A percentile compares a stretch with the other conserved stretches of the same genome.
Evolutionary conservation across 30 jellyfish, hydroid and myxozoan genomes (phyloP).

Genomic region (Hydra vulgaris): DNA sequence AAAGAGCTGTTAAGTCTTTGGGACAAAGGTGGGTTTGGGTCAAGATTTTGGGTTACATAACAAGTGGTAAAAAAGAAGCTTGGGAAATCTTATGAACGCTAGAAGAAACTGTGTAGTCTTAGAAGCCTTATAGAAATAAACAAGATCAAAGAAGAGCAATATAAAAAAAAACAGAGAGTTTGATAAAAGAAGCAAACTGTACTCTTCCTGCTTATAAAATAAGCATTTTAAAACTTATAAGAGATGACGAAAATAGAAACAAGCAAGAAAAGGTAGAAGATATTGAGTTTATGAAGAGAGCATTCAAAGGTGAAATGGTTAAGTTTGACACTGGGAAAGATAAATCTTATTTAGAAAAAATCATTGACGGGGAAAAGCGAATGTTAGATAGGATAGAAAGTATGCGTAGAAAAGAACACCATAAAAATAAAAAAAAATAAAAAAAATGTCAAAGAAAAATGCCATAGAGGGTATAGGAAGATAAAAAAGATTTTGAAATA

Average conservation of each 20-base stretch:
- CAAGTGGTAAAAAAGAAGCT: not conserved
- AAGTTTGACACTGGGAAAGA: not conserved
- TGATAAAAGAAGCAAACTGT: not conserved
- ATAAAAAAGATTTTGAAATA: not conserved
- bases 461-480: not conserved
- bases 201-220: not conserved
- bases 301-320: not conserved
- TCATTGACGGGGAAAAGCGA: not conserved
- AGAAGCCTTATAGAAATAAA: not conserved
- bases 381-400: not conserved
- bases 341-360: not conserved
- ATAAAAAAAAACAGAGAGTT: not conserved
- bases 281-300: not conserved
- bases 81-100: not conserved
- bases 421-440: too few species aligned
- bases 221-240: not conserved
- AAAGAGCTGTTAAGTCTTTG: not conserved
- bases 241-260: not conserved
- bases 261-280: not conserved
- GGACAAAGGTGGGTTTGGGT: not conserved
- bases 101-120: not conserved
- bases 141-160: not conserved
- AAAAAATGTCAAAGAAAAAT: not conserved
- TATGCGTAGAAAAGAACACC: not conserved
- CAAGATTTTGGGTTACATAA: not conserved